Percentiles rank a stretch among this genome's conserved stretches.
Conservation (phyloP, 2,888 invertebrate species). For the Himalopsyche japonica region DNA sequence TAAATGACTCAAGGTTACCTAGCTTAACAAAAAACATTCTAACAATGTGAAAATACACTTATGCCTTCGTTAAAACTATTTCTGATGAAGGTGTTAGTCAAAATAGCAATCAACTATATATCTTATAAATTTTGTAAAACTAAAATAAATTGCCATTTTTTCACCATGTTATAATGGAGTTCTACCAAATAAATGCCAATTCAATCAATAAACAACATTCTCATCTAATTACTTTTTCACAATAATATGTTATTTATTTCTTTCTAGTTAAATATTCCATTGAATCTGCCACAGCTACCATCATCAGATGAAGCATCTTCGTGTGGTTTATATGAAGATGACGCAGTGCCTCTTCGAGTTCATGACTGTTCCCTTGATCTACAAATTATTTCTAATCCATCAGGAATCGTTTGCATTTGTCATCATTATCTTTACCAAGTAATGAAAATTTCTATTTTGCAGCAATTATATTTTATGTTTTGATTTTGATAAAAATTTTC, state of each 20-base stretch:
- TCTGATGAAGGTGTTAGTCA: too few species aligned
- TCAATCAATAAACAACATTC: too few species aligned
- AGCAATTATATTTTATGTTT: neutral
- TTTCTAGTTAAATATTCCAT: conserved; percentile 78
- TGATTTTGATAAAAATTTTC: neutral
- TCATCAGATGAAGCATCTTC: conserved; percentile 56
- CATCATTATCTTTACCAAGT: conserved; percentile 85
- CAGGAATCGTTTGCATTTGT: conserved; percentile 75
- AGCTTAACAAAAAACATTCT: too few species aligned
- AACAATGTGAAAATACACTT: too few species aligned
- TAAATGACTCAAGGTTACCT: too few species aligned
- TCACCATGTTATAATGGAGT: too few species aligned
- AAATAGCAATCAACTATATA: too few species aligned
- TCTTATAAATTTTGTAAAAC: too few species aligned
- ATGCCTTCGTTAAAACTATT: too few species aligned
- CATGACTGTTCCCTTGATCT: conserved; percentile 83
- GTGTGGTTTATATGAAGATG: conserved; percentile 78
- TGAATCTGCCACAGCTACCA: conserved; percentile 75
- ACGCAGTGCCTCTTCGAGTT: conserved; percentile 76
- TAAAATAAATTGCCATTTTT: too few species aligned
- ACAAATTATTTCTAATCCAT: conserved; percentile 73
- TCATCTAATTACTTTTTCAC: neutral
- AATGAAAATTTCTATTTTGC: conserved; percentile 23
- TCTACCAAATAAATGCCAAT: too few species aligned
- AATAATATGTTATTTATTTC: conserved; percentile 11